A percentile compares a stretch with the other conserved stretches of the same genome.
Evolutionary conservation across 2,888 invertebrate genomes (phyloP).

Genomic region (Halictus quadricinctus): DNA sequence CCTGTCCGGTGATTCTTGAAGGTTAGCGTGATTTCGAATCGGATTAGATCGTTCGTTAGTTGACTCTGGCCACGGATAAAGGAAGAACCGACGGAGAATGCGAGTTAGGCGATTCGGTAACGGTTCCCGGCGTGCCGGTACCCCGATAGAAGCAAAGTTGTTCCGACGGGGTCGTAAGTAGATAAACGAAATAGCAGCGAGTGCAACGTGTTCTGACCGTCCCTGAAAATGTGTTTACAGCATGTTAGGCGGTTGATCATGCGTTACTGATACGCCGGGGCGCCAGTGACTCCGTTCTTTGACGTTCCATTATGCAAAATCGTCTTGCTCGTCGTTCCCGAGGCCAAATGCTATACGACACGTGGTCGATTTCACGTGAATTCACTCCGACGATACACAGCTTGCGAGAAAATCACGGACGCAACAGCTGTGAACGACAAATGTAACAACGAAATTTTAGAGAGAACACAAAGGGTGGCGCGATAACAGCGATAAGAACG

Average conservation of each 20-base stretch:
- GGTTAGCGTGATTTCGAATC: background rate
- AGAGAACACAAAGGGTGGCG: slow-evolving; percentile 8
- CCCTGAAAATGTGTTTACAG: slow-evolving; percentile 72
- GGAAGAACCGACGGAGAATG: background rate
- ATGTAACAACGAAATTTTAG: slow-evolving; percentile 43
- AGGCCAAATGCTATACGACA: slow-evolving; percentile 66
- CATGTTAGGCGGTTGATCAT: slow-evolving; percentile 74
- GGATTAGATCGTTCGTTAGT: background rate
- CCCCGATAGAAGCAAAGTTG: slow-evolving; percentile 33
- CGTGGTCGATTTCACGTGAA: slow-evolving; percentile 73
- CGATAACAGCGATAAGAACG: background rate
- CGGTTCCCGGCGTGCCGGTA: background rate
- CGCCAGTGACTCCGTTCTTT: slow-evolving; percentile 67
- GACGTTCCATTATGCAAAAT: slow-evolving; percentile 76
- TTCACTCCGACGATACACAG: slow-evolving; percentile 53
- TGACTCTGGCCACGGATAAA: background rate
- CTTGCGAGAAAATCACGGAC: slow-evolving; percentile 35
- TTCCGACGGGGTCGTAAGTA: slow-evolving; percentile 54
- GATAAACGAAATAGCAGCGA: slow-evolving; percentile 66
- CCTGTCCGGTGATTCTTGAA: background rate
- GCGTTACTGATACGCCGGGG: slow-evolving; percentile 70
- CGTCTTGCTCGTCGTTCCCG: slow-evolving; percentile 62
- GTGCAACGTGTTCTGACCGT: slow-evolving; percentile 63
- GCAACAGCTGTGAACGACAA: slow-evolving; percentile 47
- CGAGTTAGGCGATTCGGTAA: slow-evolving; percentile 10